phyloP scores from a whole-genome alignment of 2,888 invertebrate genomes.

The Embidobia sp. region DNA sequence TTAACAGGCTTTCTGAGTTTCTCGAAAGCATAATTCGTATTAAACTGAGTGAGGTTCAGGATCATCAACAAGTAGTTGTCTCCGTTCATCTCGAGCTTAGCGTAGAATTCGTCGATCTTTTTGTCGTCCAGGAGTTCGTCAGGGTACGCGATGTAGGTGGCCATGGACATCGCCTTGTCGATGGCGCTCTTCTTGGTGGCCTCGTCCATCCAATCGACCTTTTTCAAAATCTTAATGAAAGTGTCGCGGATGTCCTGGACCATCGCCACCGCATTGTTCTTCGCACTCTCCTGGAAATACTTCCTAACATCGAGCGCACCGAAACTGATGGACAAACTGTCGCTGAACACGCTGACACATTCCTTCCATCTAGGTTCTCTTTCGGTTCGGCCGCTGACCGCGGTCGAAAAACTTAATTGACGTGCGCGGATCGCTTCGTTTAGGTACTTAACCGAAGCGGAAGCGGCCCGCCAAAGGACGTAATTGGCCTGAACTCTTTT shows the following conservation, averaged over 20 bases:
- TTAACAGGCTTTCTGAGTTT: conserved; percentile 82
- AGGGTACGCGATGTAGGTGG: conserved; percentile 95
- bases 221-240: conserved; percentile 89
- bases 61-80: conserved; percentile 82
- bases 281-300: conserved; percentile 93
- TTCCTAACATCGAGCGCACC: conserved; percentile 94
- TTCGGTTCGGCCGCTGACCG: conserved; percentile 91
- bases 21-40: conserved; percentile 82
- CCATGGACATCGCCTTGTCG: conserved; percentile 91
- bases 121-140: conserved; percentile 91
- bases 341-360: conserved; percentile 90
- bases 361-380: conserved; percentile 95
- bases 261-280: conserved; percentile 92
- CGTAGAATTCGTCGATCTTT: conserved; percentile 91
- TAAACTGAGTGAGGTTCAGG: conserved; percentile 82
- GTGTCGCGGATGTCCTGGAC: conserved; percentile 91
- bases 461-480: conserved; percentile 94
- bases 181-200: conserved; percentile 89
- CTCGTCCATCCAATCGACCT: conserved; percentile 95
- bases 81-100: conserved; percentile 81
- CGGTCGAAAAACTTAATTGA: conserved; percentile 91
- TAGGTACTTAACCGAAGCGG: conserved; percentile 90
- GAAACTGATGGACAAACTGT: conserved; percentile 88
- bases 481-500: conserved; percentile 92
- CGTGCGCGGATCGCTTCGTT: conserved; percentile 89